These are phyloP conservation scores for Rhingia campestris DNA, from an alignment of 2,888 invertebrate genomes.

Conservation along the genomic window DNA sequence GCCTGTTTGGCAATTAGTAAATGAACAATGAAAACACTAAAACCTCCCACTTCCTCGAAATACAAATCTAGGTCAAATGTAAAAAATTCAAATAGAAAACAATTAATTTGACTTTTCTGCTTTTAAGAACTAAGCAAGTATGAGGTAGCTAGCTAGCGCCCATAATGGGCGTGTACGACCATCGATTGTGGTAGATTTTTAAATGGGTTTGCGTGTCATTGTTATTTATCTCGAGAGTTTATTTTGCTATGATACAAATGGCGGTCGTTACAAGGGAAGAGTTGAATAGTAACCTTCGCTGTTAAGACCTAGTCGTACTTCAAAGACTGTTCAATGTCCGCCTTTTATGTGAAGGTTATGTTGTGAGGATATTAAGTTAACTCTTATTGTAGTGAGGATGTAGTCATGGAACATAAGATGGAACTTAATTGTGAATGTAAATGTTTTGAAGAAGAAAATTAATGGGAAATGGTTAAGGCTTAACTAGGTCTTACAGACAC, in stretches of 20 bases:
- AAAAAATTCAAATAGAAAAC: constrained; percentile 17
- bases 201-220: constrained; percentile 39
- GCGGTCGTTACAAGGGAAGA: not conserved
- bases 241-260: not conserved
- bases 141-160: no score
- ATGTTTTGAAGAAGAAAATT: no score
- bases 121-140: constrained; percentile 2
- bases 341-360: no score
- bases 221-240: not conserved
- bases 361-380: no score
- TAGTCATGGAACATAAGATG: no score
- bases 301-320: not conserved
- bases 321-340: no score
- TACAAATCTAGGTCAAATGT: constrained; percentile 35
- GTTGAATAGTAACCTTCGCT: not conserved
- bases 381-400: no score
- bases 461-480: no score
- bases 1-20: constrained; percentile 44
- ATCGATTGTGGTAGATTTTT: not conserved
- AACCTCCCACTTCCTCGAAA: constrained; percentile 25
- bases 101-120: constrained; percentile 46
- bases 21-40: constrained; percentile 36
- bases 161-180: not conserved
- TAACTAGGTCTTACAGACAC: no score
- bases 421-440: no score